A percentile compares a stretch with the other conserved stretches of the same genome.
phyloP scores from a whole-genome alignment of 2,113 vertebrate genomes.

The Egretta garzetta region DNA sequence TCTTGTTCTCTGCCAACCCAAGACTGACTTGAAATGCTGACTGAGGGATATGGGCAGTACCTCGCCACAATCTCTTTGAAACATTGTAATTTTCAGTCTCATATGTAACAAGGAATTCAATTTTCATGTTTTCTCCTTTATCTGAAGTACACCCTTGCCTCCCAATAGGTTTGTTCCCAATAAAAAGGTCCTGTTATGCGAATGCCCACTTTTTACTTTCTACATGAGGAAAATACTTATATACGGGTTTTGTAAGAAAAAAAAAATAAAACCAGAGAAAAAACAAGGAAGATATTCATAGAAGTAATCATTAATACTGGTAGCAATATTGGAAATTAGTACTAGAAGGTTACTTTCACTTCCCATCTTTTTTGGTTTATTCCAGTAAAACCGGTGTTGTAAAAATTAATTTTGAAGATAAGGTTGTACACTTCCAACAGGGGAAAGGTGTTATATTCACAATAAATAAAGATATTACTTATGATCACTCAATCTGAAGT shows the following conservation, averaged over 20 bases:
- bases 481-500: background rate
- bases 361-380: background rate
- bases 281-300: background rate
- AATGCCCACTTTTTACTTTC: background rate
- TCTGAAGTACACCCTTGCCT: background rate
- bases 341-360: background rate
- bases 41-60: background rate
- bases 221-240: background rate
- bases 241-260: background rate
- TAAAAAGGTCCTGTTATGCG: background rate
- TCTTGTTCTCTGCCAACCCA: background rate
- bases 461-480: background rate
- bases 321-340: background rate
- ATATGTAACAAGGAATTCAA: background rate
- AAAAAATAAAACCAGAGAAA: background rate
- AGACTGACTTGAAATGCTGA: background rate
- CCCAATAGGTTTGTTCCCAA: background rate
- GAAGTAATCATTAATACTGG: background rate
- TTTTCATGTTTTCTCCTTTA: background rate
- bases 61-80: background rate
- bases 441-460: background rate
- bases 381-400: background rate
- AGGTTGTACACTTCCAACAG: background rate
- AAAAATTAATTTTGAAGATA: background rate
- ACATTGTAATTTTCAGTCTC: background rate